A percentile compares a stretch with the other conserved stretches of the same genome.
Conservation (phyloP, 2,888 invertebrate species). For the Phyto melanocephala region DNA sequence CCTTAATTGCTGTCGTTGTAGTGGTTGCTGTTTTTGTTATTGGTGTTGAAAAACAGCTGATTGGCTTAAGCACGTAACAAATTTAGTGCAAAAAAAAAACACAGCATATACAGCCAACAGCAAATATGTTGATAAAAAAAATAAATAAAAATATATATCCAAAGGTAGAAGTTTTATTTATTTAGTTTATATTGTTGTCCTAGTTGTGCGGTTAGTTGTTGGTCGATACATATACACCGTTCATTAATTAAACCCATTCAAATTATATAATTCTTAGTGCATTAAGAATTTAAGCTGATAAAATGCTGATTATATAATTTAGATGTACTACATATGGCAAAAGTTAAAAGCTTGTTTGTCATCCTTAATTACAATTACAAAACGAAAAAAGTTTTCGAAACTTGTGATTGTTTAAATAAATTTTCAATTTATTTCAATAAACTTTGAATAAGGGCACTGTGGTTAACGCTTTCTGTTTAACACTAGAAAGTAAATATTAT, state of each 20-base stretch:
- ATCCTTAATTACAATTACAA: neutral
- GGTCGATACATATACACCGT: too few species aligned
- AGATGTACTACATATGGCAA: neutral
- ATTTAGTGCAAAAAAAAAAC: too few species aligned
- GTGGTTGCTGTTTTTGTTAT: neutral
- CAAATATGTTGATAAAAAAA: neutral
- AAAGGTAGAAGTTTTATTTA: neutral
- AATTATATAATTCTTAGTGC: constrained; percentile 17
- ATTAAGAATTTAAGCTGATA: neutral
- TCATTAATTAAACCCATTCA: too few species aligned
- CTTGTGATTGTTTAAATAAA: constrained; percentile 17
- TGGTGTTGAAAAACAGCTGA: constrained; percentile 40
- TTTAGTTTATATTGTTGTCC: neutral
- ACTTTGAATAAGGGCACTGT: constrained; percentile 51
- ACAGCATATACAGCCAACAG: neutral
- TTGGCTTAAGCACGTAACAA: constrained; percentile 2
- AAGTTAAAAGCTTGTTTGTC: neutral
- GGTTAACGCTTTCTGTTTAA: constrained; percentile 43
- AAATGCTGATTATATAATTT: neutral
- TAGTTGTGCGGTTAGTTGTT: neutral
- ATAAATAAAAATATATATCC: constrained; percentile 12
- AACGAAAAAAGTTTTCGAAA: neutral
- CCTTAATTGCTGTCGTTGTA: constrained; percentile 5
- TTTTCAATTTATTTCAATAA: constrained; percentile 5
- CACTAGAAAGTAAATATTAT: neutral